A percentile compares a stretch with the other conserved stretches of the same genome.
These are phyloP conservation scores for Python bivittatus DNA, from an alignment of 2,113 vertebrate species.

Conservation along the genomic window DNA sequence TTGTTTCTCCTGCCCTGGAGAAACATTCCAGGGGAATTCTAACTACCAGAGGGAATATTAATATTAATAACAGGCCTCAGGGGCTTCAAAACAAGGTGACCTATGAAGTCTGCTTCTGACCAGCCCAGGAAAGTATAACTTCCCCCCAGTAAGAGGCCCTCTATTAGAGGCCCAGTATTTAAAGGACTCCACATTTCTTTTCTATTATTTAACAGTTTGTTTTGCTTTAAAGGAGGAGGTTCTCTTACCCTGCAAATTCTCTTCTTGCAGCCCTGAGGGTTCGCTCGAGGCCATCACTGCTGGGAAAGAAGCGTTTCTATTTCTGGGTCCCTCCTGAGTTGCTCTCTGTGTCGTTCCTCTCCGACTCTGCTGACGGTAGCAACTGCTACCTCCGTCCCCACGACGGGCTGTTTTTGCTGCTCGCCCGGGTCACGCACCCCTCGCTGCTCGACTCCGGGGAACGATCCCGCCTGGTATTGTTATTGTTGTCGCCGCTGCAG, in stretches of 20 bases:
- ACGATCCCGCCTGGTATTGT: background rate
- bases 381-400: background rate
- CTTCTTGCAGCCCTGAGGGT: conserved; percentile 60
- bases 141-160: background rate
- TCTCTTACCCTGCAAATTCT: conserved; percentile 75
- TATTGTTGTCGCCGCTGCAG: conserved; percentile 10
- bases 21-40: background rate
- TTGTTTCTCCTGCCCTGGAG: background rate
- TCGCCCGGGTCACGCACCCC: background rate
- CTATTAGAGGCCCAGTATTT: background rate
- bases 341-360: background rate
- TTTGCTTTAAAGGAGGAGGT: background rate
- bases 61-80: background rate
- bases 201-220: no score
- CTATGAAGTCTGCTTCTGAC: background rate
- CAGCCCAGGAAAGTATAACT: background rate
- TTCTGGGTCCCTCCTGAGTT: background rate
- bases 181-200: no score
- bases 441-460: background rate
- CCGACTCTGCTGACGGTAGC: background rate
- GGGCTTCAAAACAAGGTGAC: background rate
- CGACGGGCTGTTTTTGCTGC: background rate
- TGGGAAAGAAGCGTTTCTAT: background rate
- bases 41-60: background rate
- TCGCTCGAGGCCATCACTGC: conserved; percentile 62